These are phyloP conservation scores for Chloroceryle aenea DNA, from an alignment of 2,113 vertebrate genomes.

Conservation along the genomic window DNA sequence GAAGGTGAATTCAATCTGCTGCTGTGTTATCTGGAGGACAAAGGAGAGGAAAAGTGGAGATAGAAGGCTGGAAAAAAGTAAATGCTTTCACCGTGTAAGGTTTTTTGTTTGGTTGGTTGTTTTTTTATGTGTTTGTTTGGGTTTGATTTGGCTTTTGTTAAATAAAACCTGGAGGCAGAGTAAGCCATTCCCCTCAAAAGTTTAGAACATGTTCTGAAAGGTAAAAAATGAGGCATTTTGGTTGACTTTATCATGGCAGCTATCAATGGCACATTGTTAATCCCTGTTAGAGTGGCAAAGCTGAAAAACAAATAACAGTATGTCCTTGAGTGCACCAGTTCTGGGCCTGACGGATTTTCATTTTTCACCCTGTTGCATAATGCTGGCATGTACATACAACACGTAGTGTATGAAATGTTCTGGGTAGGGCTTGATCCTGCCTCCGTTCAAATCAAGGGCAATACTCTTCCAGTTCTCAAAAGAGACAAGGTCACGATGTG, in stretches of 20 bases:
- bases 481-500: not conserved
- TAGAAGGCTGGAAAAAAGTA: not conserved
- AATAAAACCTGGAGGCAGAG: not conserved
- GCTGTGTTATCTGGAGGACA: not conserved
- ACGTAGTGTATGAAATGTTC: constrained; percentile 1
- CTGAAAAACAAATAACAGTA: constrained; percentile 58
- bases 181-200: not conserved
- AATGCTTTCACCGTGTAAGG: not conserved
- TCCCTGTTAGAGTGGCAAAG: constrained; percentile 20
- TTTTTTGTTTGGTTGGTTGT: too few species aligned
- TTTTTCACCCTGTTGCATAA: constrained; percentile 54
- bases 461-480: not conserved
- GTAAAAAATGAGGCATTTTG: not conserved
- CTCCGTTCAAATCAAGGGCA: constrained; percentile 20
- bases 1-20: not conserved
- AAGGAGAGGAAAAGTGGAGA: not conserved
- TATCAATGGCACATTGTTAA: constrained; percentile 35
- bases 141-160: not conserved
- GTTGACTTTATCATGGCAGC: constrained; percentile 15
- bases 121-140: not conserved
- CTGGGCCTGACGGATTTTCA: constrained; percentile 42
- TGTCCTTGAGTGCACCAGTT: constrained; percentile 58
- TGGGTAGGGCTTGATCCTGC: constrained; percentile 7
- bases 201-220: not conserved
- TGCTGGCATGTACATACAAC: not conserved